Conservation (phyloP, 1,140 invertebrate species). For the Berghia stephanieae region DNA sequence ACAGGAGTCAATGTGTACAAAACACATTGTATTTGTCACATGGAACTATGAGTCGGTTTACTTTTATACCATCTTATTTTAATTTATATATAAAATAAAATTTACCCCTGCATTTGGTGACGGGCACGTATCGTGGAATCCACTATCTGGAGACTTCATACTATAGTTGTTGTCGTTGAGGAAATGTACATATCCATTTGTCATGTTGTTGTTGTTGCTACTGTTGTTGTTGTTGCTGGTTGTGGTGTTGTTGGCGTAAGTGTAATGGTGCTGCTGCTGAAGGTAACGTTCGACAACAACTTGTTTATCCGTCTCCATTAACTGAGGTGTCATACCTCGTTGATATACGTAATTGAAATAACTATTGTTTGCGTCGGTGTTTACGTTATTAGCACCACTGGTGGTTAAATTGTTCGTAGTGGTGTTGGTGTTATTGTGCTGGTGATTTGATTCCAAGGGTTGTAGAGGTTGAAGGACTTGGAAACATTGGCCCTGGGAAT, state of each 20-base stretch:
- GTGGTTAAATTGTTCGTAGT: constrained; percentile 13
- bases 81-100: too few species aligned
- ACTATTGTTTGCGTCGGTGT: neutral
- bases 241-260: constrained; percentile 35
- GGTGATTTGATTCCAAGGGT: neutral
- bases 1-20: too few species aligned
- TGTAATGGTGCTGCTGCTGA: constrained; percentile 46
- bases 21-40: too few species aligned
- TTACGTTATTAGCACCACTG: neutral
- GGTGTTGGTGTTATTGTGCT: constrained; percentile 8
- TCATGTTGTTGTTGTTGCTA: too few species aligned
- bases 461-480: constrained; percentile 41
- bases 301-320: constrained; percentile 26
- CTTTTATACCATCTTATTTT: too few species aligned
- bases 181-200: too few species aligned
- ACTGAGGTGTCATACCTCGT: neutral
- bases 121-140: constrained; percentile 52
- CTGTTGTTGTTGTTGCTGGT: too few species aligned
- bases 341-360: neutral
- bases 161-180: constrained; percentile 38
- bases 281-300: constrained; percentile 46
- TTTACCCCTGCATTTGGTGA: constrained; percentile 39
- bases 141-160: constrained; percentile 60
- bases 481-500: constrained; percentile 33
- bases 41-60: too few species aligned